Evolutionary conservation across 2,113 vertebrate genomes (phyloP).

Genomic region (Peromyscus leucopus): DNA sequence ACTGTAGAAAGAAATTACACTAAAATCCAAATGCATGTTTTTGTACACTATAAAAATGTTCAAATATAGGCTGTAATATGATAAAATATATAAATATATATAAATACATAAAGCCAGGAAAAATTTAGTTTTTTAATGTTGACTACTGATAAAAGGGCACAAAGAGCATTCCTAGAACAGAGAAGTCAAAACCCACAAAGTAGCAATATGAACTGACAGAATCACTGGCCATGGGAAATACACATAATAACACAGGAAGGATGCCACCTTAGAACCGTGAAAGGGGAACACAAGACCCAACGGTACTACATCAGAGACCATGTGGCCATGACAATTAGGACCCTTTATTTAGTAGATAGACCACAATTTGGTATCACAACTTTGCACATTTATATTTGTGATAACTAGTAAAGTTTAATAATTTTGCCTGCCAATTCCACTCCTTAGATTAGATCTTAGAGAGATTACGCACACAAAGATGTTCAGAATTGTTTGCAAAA

Average conservation of each 20-base stretch:
- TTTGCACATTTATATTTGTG: neutral
- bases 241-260: neutral
- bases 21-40: neutral
- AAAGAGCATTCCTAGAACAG: too few species aligned
- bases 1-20: neutral
- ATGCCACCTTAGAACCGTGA: neutral
- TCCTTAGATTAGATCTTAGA: neutral
- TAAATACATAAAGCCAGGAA: neutral
- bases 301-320: neutral
- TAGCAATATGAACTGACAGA: neutral
- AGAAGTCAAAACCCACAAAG: neutral
- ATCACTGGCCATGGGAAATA: neutral
- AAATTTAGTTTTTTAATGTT: neutral
- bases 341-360: neutral
- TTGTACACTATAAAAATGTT: neutral
- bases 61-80: neutral
- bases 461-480: neutral
- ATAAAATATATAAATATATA: neutral
- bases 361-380: neutral
- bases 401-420: neutral
- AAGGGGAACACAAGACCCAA: neutral
- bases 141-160: neutral
- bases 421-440: neutral
- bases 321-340: neutral
- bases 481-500: neutral